Percentiles rank a stretch among this genome's conserved stretches.
Conservation (phyloP, 2,113 vertebrate species). For the Gymnocephalus cernua region DNA sequence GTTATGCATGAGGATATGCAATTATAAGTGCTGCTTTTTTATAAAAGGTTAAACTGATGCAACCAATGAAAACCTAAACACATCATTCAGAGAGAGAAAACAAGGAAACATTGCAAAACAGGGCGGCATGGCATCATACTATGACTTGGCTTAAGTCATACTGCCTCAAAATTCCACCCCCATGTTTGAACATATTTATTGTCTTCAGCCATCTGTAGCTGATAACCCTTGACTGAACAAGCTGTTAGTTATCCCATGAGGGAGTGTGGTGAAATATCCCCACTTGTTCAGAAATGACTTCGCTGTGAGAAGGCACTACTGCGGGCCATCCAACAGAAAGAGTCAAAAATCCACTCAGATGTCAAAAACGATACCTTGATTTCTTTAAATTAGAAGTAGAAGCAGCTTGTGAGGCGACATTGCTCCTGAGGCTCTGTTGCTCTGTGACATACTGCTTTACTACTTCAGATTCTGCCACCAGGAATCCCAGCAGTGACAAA, state of each 20-base stretch:
- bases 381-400: constrained; percentile 9
- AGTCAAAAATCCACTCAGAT: constrained; percentile 2
- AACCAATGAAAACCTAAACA: not conserved
- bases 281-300: constrained; percentile 58
- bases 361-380: constrained; percentile 7
- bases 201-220: constrained; percentile 83
- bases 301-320: constrained; percentile 26
- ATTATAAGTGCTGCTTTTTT: constrained; percentile 22
- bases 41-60: constrained; percentile 36
- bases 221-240: constrained; percentile 83
- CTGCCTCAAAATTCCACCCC: constrained; percentile 59
- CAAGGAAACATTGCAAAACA: not conserved
- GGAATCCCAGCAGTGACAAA: not conserved
- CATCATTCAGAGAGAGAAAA: not conserved
- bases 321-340: not conserved
- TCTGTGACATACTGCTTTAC: constrained; percentile 11
- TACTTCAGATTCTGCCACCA: not conserved
- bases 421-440: not conserved
- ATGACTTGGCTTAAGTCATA: constrained; percentile 51
- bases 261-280: constrained; percentile 62
- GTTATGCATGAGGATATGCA: constrained; percentile 28
- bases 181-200: constrained; percentile 82
- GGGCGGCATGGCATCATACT: not conserved
- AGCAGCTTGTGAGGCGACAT: not conserved
- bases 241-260: constrained; percentile 72